These are phyloP conservation scores for Prosopocoilus inquinatus DNA, from an alignment of 2,888 invertebrate species.

Conservation along the genomic window DNA sequence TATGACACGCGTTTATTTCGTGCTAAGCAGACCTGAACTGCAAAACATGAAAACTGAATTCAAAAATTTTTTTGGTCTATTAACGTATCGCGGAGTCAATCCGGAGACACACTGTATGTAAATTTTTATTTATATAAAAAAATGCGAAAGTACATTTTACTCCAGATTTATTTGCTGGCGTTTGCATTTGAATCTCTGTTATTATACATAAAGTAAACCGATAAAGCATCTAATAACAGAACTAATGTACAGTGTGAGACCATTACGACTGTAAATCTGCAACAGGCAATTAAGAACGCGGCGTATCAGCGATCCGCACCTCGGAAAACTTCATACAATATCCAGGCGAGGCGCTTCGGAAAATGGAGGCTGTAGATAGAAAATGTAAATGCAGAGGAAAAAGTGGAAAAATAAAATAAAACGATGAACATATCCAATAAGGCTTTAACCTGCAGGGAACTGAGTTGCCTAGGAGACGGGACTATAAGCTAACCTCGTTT, in stretches of 20 bases:
- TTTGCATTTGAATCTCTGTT: too few species aligned
- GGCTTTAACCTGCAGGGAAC: slow-evolving; percentile 51
- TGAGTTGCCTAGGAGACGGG: slow-evolving; percentile 46
- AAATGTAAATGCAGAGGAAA: slow-evolving; percentile 45
- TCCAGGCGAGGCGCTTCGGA: slow-evolving; percentile 40
- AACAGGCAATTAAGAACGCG: slow-evolving; percentile 28
- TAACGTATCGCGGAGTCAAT: too few species aligned
- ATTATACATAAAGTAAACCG: too few species aligned
- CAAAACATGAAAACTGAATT: too few species aligned
- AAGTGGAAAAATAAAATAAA: slow-evolving; percentile 50
- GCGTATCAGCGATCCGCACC: slow-evolving; percentile 21
- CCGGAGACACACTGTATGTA: too few species aligned
- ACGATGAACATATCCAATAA: slow-evolving; percentile 52
- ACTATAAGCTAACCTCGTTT: slow-evolving; percentile 43
- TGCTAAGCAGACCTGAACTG: too few species aligned
- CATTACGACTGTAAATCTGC: slow-evolving; percentile 27
- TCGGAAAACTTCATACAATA: slow-evolving; percentile 34
- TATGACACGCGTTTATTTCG: too few species aligned
- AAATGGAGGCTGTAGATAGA: slow-evolving; percentile 47
- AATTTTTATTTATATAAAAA: too few species aligned
- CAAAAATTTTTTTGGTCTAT: too few species aligned
- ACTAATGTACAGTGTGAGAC: slow-evolving; percentile 26
- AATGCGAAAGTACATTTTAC: too few species aligned
- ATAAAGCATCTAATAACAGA: too few species aligned
- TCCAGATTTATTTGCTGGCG: too few species aligned